Conservation (phyloP, 2,888 invertebrate genomes). For the Mycogona germanica region DNA sequence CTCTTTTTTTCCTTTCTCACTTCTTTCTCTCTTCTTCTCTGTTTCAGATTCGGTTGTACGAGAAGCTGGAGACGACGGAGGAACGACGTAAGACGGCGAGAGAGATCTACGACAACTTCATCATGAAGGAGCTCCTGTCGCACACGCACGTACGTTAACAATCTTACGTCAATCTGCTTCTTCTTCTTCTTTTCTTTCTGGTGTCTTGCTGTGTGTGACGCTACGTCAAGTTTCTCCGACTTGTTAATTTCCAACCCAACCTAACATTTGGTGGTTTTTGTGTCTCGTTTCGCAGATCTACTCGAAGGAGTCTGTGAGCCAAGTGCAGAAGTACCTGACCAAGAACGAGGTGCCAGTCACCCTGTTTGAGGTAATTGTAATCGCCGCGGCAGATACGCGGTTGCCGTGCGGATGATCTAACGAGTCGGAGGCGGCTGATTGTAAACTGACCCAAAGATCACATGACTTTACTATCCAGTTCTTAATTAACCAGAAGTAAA, state of each 20-base stretch:
- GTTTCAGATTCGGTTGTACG: conserved; percentile 89
- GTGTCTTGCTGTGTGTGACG: background rate
- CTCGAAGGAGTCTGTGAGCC: conserved; percentile 91
- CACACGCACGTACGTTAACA: conserved; percentile 84
- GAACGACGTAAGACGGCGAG: conserved; percentile 89
- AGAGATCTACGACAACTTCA: conserved; percentile 99
- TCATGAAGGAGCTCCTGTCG: conserved; percentile 98
- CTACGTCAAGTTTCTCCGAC: too few species aligned
- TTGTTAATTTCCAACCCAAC: too few species aligned
- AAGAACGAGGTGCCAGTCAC: conserved; percentile 94
- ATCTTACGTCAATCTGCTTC: conserved; percentile 19
- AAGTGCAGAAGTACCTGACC: conserved; percentile 95
- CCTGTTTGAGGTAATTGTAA: conserved; percentile 77
- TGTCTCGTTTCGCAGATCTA: conserved; percentile 64
- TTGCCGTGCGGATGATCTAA: too few species aligned
- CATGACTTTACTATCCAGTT: too few species aligned
- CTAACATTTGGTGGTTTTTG: background rate
- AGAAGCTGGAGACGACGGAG: conserved; percentile 94
- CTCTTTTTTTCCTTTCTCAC: background rate
- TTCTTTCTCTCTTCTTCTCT: background rate
- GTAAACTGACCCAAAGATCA: too few species aligned
- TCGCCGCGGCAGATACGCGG: too few species aligned
- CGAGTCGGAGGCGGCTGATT: too few species aligned
- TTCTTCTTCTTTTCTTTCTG: background rate
- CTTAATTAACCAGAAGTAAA: too few species aligned